Conservation (phyloP, 1,140 invertebrate species). For the Anthonomus grandis region DNA sequence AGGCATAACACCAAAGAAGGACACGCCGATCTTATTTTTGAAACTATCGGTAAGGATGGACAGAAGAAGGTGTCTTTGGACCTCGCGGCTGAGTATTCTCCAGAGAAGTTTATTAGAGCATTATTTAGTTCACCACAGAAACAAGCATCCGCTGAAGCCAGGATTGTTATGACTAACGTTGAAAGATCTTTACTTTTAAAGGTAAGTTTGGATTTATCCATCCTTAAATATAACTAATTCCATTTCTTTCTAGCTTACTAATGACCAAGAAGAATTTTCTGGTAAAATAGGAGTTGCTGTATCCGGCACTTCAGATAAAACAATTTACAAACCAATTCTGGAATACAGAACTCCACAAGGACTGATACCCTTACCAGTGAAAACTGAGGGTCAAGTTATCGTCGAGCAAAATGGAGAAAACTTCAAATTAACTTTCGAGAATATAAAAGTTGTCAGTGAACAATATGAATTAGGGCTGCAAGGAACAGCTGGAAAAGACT, state of each 20-base stretch:
- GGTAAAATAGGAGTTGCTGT: conserved; percentile 61
- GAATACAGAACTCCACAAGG: conserved; percentile 63
- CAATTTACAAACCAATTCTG: conserved; percentile 64
- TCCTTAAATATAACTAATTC: neutral
- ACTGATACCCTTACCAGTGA: conserved; percentile 51
- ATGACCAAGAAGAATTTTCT: conserved; percentile 59
- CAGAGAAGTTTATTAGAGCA: conserved; percentile 55
- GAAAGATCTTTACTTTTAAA: conserved; percentile 56
- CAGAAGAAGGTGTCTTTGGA: conserved; percentile 57
- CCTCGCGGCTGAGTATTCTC: conserved; percentile 51
- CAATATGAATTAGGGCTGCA: conserved; percentile 51
- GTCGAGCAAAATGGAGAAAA: conserved; percentile 54
- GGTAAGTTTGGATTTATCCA: neutral
- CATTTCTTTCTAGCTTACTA: conserved; percentile 47
- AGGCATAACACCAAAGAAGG: conserved; percentile 44
- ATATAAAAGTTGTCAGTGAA: conserved; percentile 44
- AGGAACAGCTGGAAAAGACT: conserved; percentile 52
- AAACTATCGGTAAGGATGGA: conserved; percentile 64
- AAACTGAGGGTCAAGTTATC: conserved; percentile 56
- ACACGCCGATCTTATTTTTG: conserved; percentile 60
- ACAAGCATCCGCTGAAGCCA: conserved; percentile 52
- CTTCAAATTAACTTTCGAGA: conserved; percentile 52
- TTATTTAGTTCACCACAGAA: conserved; percentile 58
- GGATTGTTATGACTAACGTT: conserved; percentile 53
- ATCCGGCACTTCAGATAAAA: conserved; percentile 51